Conservation (phyloP, 64 coral and sea anemone genomes). For the Stichodactyla mertensii region DNA sequence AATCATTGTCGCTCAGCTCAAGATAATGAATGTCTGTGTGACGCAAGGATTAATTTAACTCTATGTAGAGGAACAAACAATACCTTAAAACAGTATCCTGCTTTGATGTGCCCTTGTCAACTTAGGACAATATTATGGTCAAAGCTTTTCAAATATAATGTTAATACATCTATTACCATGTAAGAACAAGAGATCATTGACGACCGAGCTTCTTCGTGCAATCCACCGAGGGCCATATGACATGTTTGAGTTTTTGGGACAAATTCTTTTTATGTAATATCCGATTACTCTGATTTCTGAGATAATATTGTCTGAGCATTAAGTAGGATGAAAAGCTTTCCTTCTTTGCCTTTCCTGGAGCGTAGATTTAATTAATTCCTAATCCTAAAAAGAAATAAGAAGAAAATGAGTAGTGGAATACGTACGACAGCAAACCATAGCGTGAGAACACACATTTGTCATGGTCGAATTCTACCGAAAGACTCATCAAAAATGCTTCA, state of each 20-base stretch:
- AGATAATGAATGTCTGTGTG: not conserved
- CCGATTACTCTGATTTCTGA: not conserved
- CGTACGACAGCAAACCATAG: not conserved
- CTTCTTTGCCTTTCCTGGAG: not conserved
- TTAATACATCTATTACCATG: not conserved
- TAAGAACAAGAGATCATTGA: not conserved
- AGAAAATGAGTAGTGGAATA: not conserved
- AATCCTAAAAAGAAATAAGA: not conserved
- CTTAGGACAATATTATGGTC: not conserved
- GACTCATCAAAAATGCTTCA: not conserved
- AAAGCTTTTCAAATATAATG: not conserved
- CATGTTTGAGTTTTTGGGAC: not conserved
- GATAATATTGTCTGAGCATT: not conserved
- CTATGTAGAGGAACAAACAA: not conserved
- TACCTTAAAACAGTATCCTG: not conserved
- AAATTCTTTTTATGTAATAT: not conserved
- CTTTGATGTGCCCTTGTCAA: not conserved
- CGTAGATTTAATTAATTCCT: not conserved
- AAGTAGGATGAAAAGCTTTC: not conserved
- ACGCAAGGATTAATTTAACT: not conserved
- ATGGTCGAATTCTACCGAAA: not conserved
- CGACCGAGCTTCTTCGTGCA: not conserved
- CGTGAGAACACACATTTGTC: not conserved
- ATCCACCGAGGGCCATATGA: not conserved
- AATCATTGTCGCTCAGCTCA: not conserved